Percentiles rank a stretch among this genome's conserved stretches.
phyloP scores from a whole-genome alignment of 2,888 invertebrate genomes.

The Encarsia formosa region DNA sequence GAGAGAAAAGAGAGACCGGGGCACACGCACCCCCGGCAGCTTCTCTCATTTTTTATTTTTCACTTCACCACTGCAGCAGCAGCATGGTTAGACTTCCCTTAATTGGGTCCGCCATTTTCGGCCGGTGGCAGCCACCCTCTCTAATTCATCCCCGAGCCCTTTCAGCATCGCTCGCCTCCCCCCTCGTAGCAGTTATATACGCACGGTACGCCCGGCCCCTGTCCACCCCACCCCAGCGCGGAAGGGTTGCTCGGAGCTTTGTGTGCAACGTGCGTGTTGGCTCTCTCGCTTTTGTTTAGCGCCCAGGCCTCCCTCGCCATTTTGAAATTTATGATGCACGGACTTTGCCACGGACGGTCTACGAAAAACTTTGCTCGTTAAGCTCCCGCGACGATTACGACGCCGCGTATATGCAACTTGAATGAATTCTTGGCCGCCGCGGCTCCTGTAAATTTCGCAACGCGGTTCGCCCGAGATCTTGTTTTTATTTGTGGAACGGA shows the following conservation, averaged over 20 bases:
- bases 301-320: constrained; percentile 42
- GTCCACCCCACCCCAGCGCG: constrained; percentile 29
- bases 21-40: not conserved
- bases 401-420: too few relatives aligned
- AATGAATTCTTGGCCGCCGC: too few relatives aligned
- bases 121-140: constrained; percentile 38
- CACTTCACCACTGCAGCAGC: not conserved
- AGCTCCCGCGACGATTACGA: constrained; percentile 15
- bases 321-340: constrained; percentile 50
- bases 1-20: not conserved
- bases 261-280: constrained; percentile 19
- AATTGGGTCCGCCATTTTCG: constrained; percentile 53
- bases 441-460: too few relatives aligned
- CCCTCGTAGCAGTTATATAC: constrained; percentile 32
- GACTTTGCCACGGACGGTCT: constrained; percentile 32
- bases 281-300: constrained; percentile 50
- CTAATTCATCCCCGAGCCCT: constrained; percentile 31
- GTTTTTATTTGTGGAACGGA: too few relatives aligned
- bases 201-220: constrained; percentile 43
- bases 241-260: constrained; percentile 38
- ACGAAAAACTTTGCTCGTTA: constrained; percentile 51
- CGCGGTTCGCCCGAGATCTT: too few relatives aligned
- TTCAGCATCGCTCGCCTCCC: constrained; percentile 18
- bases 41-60: constrained; percentile 34
- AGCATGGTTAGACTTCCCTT: constrained; percentile 33